phyloP scores from a whole-genome alignment of 2,797 vertebrate genomes.

The Sebastes trivittatus region DNA sequence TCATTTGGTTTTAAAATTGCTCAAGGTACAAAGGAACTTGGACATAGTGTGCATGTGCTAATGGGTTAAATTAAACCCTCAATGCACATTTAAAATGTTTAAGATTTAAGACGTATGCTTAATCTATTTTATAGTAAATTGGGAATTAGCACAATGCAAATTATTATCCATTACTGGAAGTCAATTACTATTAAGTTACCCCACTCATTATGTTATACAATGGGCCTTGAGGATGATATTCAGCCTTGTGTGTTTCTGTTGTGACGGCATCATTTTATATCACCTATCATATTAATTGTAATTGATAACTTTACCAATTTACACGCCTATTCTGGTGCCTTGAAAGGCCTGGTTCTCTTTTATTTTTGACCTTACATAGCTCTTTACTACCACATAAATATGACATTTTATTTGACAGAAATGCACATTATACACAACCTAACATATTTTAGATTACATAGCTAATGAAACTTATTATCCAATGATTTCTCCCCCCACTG shows the following conservation, averaged over 20 bases:
- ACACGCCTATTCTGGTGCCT: background rate
- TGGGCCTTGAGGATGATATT: slow-evolving; percentile 24
- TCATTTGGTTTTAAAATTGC: slow-evolving; percentile 27
- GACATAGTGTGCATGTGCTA: background rate
- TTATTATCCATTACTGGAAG: slow-evolving; percentile 30
- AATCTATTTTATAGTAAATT: background rate
- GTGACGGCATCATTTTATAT: slow-evolving; percentile 8
- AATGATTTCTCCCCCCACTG: background rate
- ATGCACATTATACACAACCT: background rate
- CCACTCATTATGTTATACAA: slow-evolving; percentile 31
- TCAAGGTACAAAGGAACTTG: background rate
- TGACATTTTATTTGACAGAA: background rate
- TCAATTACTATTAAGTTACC: slow-evolving; percentile 49
- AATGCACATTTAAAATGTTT: background rate
- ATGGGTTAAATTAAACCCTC: background rate
- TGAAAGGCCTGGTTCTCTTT: background rate
- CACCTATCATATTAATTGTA: background rate
- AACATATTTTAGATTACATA: background rate
- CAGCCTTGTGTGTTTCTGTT: slow-evolving; percentile 26
- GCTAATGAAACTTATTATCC: background rate
- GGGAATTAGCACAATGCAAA: too few species aligned
- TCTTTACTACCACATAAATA: background rate
- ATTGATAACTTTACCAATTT: background rate
- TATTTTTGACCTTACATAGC: background rate
- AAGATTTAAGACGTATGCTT: background rate